Base-by-base conservation (phyloP, 2,888 invertebrate genomes). In the Mantis religiosa region DNA sequence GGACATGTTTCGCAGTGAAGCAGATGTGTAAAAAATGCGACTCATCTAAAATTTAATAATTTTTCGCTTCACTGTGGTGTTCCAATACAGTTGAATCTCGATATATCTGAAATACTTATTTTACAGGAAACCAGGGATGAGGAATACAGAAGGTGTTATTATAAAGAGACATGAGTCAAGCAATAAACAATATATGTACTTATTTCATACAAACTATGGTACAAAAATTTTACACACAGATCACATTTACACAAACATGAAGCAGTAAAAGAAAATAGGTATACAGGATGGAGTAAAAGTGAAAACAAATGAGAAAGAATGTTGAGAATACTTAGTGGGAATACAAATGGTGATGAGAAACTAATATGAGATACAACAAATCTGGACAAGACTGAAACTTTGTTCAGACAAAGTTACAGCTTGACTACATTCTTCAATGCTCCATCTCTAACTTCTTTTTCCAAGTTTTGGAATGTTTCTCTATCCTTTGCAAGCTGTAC, bases 151-250 rank as follows among this genome's bases (percentile, higher is more conserved):
- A 25, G 15, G 54, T 54, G 15, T 20, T 20, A 71, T 71, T 2
- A 71, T 2, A 20, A 71, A 25, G 25, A 71, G 54, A 71, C 25
- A 71, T 71, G 54, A 28, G 30, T 88, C 88, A 88, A 89, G 89
- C 94, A 93, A 94, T 94, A 94, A 93, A 93, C 93, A 94, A 93
- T 92, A 92, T 92, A 92, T 93, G 91, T 91, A 92, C 91, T 93
- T 93, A 93, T 94, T 94, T 93, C 93, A 94, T 94, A 94, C 94
- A 94, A 93, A 93, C 94, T 95, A 95, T 94, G 93, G 94, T 95
- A 95, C 94, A 95, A 95, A 95, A 95, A 94, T 94, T 94, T 91
- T 90, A 90, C 30, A 90, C 89, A 90, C 86, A 84, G 89, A 88
- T 89, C 88, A 92, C 91, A 91, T 92, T 93, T 93, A 93, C 93